Percentiles rank a stretch among this genome's conserved stretches.
These are phyloP conservation scores for Arenicola marina DNA, from an alignment of 2,888 invertebrate species.

Conservation along the genomic window DNA sequence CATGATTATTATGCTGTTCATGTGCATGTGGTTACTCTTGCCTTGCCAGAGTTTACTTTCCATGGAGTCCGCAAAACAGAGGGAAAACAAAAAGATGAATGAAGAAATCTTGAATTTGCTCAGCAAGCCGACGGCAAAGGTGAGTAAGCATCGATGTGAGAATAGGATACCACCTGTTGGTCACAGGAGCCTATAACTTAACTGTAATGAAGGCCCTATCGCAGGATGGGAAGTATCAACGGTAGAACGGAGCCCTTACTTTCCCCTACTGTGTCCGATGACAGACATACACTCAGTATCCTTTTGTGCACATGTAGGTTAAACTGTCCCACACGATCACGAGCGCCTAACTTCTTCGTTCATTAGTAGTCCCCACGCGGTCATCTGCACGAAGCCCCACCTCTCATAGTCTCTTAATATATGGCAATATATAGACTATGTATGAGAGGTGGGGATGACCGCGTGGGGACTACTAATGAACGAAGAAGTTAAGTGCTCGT, in stretches of 20 bases:
- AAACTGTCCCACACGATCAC: neutral
- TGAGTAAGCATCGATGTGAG: too few relatives aligned
- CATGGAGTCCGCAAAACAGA: slow-evolving; percentile 93
- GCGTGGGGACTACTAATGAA: too few relatives aligned
- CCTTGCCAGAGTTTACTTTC: slow-evolving; percentile 77
- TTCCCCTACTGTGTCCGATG: neutral
- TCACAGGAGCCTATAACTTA: neutral
- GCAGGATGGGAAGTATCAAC: neutral
- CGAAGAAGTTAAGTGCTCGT: too few relatives aligned
- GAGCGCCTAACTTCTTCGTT: too few relatives aligned
- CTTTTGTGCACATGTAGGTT: neutral
- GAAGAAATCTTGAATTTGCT: slow-evolving; percentile 88
- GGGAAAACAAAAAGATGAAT: slow-evolving; percentile 91
- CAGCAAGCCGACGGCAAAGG: slow-evolving; percentile 95
- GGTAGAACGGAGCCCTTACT: neutral
- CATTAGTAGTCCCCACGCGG: too few relatives aligned
- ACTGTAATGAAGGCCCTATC: neutral
- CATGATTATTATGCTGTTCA: neutral
- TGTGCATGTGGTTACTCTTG: neutral
- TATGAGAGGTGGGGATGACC: too few relatives aligned
- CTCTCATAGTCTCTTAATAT: too few relatives aligned
- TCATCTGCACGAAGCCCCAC: too few relatives aligned
- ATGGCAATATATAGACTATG: too few relatives aligned
- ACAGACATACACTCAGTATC: too few relatives aligned
- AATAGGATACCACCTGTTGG: too few relatives aligned